Conservation (phyloP, 2,888 invertebrate species). For the Apeira syringaria region DNA sequence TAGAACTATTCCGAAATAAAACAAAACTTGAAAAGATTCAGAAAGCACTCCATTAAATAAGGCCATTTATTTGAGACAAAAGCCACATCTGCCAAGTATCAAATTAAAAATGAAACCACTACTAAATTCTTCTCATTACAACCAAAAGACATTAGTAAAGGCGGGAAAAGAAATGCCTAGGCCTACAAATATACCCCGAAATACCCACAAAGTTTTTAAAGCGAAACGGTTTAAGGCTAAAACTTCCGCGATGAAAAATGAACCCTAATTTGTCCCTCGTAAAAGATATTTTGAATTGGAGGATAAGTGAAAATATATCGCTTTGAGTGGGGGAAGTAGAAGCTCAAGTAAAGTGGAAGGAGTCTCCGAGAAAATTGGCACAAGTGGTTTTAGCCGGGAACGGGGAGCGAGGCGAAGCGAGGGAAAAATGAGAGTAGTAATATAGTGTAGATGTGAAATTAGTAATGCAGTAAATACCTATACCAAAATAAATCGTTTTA, state of each 20-base stretch:
- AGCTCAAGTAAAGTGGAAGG: slow-evolving; percentile 80
- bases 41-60: slow-evolving; percentile 20
- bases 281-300: slow-evolving; percentile 47
- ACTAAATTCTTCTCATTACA: slow-evolving; percentile 76
- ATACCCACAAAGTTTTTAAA: slow-evolving; percentile 30
- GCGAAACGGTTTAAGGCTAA: slow-evolving; percentile 9
- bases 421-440: slow-evolving; percentile 37
- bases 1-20: slow-evolving; percentile 11
- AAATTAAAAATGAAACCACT: slow-evolving; percentile 65
- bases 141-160: slow-evolving; percentile 72
- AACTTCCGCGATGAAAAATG: slow-evolving; percentile 39
- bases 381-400: slow-evolving; percentile 80
- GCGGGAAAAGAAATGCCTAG: slow-evolving; percentile 71
- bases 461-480: slow-evolving; percentile 12
- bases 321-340: slow-evolving; percentile 50
- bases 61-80: slow-evolving; percentile 36
- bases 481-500: no score
- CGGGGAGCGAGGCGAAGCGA: slow-evolving; percentile 56
- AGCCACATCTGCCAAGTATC: slow-evolving; percentile 52
- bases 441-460: slow-evolving; percentile 10
- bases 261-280: slow-evolving; percentile 42
- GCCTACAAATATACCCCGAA: slow-evolving; percentile 70
- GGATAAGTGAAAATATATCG: slow-evolving; percentile 50
- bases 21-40: slow-evolving; percentile 6
- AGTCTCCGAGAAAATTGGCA: slow-evolving; percentile 82